Percentiles rank a stretch among this genome's conserved stretches.
These are phyloP conservation scores for Sternarchorhynchus goeldii DNA, from an alignment of 2,797 vertebrate species.

Conservation along the genomic window DNA sequence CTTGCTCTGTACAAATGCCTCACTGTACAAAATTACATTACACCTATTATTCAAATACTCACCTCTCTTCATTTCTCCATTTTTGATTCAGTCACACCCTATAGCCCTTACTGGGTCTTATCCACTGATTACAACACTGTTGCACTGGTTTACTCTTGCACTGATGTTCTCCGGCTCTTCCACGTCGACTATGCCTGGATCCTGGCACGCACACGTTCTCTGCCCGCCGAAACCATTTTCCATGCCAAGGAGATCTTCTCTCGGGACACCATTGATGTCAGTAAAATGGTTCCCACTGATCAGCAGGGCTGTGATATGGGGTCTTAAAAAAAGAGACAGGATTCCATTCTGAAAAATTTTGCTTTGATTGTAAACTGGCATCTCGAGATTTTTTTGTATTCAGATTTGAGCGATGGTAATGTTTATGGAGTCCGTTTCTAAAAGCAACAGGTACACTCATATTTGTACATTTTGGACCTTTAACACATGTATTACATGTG, in stretches of 20 bases:
- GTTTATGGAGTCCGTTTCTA: background rate
- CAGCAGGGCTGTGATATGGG: constrained; percentile 67
- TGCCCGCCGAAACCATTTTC: constrained; percentile 53
- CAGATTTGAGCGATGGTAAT: background rate
- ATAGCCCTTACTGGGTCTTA: constrained; percentile 75
- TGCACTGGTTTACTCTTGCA: constrained; percentile 75
- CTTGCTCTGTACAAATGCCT: too few species aligned
- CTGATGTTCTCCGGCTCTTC: constrained; percentile 69
- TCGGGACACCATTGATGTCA: constrained; percentile 66
- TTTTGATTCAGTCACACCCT: constrained; percentile 69
- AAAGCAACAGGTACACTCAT: background rate
- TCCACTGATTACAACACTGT: constrained; percentile 72
- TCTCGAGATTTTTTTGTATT: background rate
- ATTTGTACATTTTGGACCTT: background rate
- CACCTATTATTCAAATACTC: background rate
- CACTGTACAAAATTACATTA: background rate
- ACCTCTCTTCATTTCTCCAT: background rate
- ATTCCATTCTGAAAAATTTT: background rate
- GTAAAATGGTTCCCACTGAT: constrained; percentile 67
- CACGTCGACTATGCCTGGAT: constrained; percentile 76
- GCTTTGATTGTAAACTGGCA: background rate
- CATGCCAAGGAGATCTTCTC: constrained; percentile 66
- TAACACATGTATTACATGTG: background rate
- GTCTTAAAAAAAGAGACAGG: background rate
- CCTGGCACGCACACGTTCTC: constrained; percentile 68